A percentile compares a stretch with the other conserved stretches of the same genome.
Evolutionary conservation across 2,113 vertebrate species (phyloP).

Genomic region (Seriola aureovittata): DNA sequence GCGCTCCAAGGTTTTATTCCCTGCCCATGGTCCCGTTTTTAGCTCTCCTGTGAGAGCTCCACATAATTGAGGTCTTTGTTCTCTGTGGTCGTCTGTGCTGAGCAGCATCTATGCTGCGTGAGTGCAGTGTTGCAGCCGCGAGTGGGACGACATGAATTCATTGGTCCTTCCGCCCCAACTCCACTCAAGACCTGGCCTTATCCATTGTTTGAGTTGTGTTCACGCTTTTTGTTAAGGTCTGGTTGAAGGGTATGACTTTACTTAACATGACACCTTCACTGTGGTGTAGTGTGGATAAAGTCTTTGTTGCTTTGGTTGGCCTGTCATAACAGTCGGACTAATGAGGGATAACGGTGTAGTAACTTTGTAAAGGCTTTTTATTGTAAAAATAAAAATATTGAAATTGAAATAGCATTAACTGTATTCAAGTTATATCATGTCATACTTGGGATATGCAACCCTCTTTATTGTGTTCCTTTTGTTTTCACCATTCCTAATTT

Average conservation of each 20-base stretch:
- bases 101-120: conserved; percentile 41
- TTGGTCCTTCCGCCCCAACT: conserved; percentile 19
- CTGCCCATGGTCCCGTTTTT: conserved; percentile 74
- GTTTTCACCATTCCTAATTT: background rate
- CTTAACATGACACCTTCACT: background rate
- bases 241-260: conserved; percentile 36
- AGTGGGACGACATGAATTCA: conserved; percentile 61
- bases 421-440: background rate
- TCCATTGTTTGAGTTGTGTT: conserved; percentile 58
- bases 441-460: background rate
- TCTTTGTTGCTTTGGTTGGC: background rate
- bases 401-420: background rate
- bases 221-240: conserved; percentile 8
- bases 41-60: conserved; percentile 71
- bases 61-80: conserved; percentile 84
- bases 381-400: background rate
- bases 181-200: conserved; percentile 50
- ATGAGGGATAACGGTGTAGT: background rate
- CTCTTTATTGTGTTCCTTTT: background rate
- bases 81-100: conserved; percentile 57
- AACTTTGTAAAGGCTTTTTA: background rate
- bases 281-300: background rate
- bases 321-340: background rate
- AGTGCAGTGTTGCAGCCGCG: conserved; percentile 45
- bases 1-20: conserved; percentile 72